Base-by-base conservation (phyloP, 2,113 vertebrate species). In the Megaceryle torquata region DNA sequence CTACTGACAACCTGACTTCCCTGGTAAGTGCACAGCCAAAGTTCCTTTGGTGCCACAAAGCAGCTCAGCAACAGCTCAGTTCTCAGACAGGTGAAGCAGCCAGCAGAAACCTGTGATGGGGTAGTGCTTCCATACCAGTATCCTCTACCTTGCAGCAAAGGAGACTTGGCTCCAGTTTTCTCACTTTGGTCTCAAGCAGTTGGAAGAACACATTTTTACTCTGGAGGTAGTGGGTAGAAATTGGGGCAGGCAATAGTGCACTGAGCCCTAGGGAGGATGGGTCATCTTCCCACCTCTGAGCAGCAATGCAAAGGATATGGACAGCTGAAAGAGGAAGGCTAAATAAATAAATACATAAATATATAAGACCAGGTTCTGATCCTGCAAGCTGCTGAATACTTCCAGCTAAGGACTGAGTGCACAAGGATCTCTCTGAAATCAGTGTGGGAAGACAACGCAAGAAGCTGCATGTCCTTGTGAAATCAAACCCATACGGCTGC, bases 191-290 rank as follows among this genome's bases (percentile, higher is more conserved):
- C 39, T 64, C 21, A 63, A 65, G 22, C 11, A 31, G 31, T 5
- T 88, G 37, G 20, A 59, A 68, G 43, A 93, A 6, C 3, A 1
- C 9, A 29, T 53, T 88, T 85, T 85, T 14, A 33, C 25, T 70
- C 16, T 26, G 24, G 11, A 6, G 6, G 13, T 33, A 53, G 20
- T 16, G 11, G 6, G 51, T 33, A 86, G 48, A 75, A 87, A 19
- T 39, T 48, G 48, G 11, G 33, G 17, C n/a, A 82, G 75, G 15
- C 31, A 64, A 21, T 0, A 2, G 6, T 0, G 1, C 31, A 26
- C 15, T 0, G 0, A 56, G 35, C 0, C 14, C 25, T 43, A 39
- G 5, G 65, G 83, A 57, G 18, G 4, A 12, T 53, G 33, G 10
- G 17, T 65, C 14, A 15, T 10, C 50, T 44, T 74, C 50, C 37